Percentiles rank a stretch among this genome's conserved stretches.
These are phyloP conservation scores for Turdus rufiventris DNA, from an alignment of 2,113 vertebrate species.

Conservation along the genomic window DNA sequence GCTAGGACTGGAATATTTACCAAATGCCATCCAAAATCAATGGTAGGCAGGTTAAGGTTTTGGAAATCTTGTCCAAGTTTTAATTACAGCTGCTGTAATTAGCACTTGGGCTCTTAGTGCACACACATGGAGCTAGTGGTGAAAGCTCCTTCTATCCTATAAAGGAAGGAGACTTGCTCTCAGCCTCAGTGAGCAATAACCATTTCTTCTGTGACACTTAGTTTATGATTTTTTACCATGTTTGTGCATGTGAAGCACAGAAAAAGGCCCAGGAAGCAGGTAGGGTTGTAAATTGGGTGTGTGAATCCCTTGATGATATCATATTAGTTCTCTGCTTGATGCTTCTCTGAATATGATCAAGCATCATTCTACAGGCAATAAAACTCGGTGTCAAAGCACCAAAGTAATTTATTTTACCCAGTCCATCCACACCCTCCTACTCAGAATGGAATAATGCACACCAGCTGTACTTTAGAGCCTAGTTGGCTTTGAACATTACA, in stretches of 20 bases:
- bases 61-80: background rate
- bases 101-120: background rate
- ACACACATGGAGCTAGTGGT: background rate
- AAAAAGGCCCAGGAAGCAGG: background rate
- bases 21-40: background rate
- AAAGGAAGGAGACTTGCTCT: background rate
- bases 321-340: background rate
- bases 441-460: background rate
- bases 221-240: background rate
- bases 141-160: background rate
- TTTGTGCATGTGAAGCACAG: background rate
- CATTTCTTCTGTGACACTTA: background rate
- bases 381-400: background rate
- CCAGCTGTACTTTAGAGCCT: constrained; percentile 45
- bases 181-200: background rate
- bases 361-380: background rate
- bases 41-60: background rate
- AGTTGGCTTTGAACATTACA: constrained; percentile 15
- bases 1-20: background rate
- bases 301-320: too few species aligned
- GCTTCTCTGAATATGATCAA: background rate
- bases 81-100: background rate
- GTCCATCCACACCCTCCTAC: background rate
- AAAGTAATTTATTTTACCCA: background rate
- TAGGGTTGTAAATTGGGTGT: fast-evolving